phyloP scores from a whole-genome alignment of 2,113 vertebrate species.

The Cisticola juncidis region DNA sequence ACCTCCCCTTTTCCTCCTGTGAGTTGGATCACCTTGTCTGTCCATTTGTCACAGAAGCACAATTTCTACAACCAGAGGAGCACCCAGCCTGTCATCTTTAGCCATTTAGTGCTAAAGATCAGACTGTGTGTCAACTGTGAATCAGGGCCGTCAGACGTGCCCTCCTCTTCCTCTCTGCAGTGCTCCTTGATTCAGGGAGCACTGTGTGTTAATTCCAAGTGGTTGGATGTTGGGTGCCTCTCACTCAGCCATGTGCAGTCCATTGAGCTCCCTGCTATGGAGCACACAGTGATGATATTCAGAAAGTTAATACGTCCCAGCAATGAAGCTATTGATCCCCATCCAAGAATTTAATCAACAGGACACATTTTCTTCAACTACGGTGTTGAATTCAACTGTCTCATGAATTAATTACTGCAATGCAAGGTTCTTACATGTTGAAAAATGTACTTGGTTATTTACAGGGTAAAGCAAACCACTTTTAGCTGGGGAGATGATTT shows the following conservation, averaged over 20 bases:
- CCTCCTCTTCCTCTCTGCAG: neutral
- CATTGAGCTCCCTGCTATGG: neutral
- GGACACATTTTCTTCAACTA: neutral
- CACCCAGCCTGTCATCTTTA: neutral
- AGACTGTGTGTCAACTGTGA: neutral
- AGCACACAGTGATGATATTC: neutral
- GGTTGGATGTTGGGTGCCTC: neutral
- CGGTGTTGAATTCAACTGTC: neutral
- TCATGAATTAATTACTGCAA: constrained; percentile 33
- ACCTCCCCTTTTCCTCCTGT: neutral
- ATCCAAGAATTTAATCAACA: constrained; percentile 33
- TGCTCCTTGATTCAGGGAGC: neutral
- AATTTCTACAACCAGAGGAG: neutral
- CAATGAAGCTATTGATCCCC: constrained; percentile 4
- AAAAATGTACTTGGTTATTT: neutral
- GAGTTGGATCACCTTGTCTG: neutral
- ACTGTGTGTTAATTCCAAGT: neutral
- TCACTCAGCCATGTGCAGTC: neutral
- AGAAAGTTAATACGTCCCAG: neutral
- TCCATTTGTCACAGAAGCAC: neutral
- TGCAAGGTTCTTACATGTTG: neutral
- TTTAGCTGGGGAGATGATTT: neutral
- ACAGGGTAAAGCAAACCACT: neutral
- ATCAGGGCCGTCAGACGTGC: neutral
- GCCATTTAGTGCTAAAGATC: neutral